Evolutionary conservation across 1,140 invertebrate genomes (phyloP), one percentile per base, ranked within the genome.

Genomic region (Lysiphlebus fabarum): DNA sequence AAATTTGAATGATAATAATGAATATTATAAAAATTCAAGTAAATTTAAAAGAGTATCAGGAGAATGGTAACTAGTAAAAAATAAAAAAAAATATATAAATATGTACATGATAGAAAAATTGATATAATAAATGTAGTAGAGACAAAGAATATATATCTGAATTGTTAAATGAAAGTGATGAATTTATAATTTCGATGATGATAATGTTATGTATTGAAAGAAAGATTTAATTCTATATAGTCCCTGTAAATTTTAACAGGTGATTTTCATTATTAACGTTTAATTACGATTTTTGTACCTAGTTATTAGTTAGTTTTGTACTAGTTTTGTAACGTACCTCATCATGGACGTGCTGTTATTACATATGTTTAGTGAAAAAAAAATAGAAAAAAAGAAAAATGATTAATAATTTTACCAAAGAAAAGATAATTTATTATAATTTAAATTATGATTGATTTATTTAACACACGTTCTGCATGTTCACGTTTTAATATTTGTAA

Each of bases 311-410:
- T 77, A 79, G 75, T 79, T 79, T 79, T 79, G 73, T 79, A 79
- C 76, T 78, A 77, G 76, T 78, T 78, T 78, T 78, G 66, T 78
- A 78, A 78, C 68, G 70, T 77, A 77, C 71, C 70, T 77, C 70
- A 74, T 65, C 65, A 72, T 67, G 72, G 69, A 65, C 72, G 73
- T 74, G 71, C 73, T 76, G 69, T 76, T 76, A 75, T 74, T 71
- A 71, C 64, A 75, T 74, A 70, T 72, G 72, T 76, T 76, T 65
- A 66, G 63, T 61, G 63, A 66, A 70, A 63, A 68, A 53, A 41
- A 50, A 33, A 43, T n/a, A n/a, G n/a, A 26, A 26, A 17, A 38
- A 11, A 37, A 7, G 37, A 44, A 44, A 17, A 60, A 33, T 47
- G 0, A 47, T 48, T 48, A 41, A n/a, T n/a, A 47, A 58, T 36